Evolutionary conservation across 2,888 invertebrate species (phyloP), one percentile per base, ranked within the genome.

Genomic region (Eilema caniola): DNA sequence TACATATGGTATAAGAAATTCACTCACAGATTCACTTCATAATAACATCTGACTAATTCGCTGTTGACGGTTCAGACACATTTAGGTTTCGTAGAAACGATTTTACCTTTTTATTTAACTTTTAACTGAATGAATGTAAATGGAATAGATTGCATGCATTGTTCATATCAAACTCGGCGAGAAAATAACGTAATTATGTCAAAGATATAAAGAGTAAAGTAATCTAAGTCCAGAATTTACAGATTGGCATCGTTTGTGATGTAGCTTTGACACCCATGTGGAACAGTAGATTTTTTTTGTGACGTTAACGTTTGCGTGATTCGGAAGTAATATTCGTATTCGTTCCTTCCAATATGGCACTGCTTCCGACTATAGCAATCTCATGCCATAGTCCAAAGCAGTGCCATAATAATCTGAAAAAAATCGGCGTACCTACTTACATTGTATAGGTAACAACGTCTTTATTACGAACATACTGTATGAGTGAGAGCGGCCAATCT

Each of bases 41-140:
- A 70, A 65, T 69, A 33, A 69, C n/a, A 61, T 71, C 65, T 80
- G 80, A 82, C 80, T 82, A 82, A 82, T 72, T 75, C 68, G 3
- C 68, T 64, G 67, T 61, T 59, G 67, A 77, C 66, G 62, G 41
- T 59, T 73, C 63, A 47, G 69, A 62, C 68, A 72, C 31, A 73
- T 65, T 66, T 82, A 80, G 72, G 74, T 73, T 80, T 74, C 76
- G 70, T 41, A 41, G 65, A 72, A 64, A 8, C 47, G 28, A 62
- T 68, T 62, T 73, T 53, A 16, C n/a, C 20, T 24, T 28, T 62
- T 41, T 24, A 41, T 25, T 24, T 62, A 33, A 31, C 37, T 25
- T 25, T 41, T 62, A 24, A 37, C 11, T 23, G 28, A 28, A 28
- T 28, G n/a, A n/a, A n/a, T n/a, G n/a, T n/a, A n/a, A n/a, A n/a